Base-by-base conservation (phyloP, 2,113 vertebrate genomes). In the Silurus glanis region DNA sequence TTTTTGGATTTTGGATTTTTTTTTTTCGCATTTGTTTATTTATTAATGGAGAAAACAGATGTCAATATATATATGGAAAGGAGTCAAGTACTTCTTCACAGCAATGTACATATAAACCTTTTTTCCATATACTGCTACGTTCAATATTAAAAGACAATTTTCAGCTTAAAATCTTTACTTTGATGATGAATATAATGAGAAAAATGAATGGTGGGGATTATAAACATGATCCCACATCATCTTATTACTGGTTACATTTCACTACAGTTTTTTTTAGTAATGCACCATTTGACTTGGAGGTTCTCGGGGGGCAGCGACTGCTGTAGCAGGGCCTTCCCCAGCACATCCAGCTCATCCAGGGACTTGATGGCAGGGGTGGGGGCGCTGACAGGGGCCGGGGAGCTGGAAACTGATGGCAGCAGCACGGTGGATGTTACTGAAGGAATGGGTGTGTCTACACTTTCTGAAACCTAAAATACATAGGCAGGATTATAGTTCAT, bases 201-300 rank as follows among this genome's bases (percentile, higher is more conserved):
- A 74, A 74, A 74, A 74, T 9, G 19, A 51, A 53, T 13, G 16
- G 23, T n/a, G 9, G 47, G 12, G 72, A n/a, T 12, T 75, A 23
- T 75, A 23, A 28, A 1, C 37, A n/a, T n/a, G 62, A 17, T 6
- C 76, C 25, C 37, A 75, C 47, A n/a, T 25, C 21, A 16, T 19
- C 16, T 58, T 4, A 59, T 75, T 47, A 51, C 19, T 23, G n/a
- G 47, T 10, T 75, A 1, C 23, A 51, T 51, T 55, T 25, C 23
- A 25, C 16, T 25, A 25, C 49, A 76, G 37, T 37, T 55, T 76
- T 53, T n/a, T 5, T 81, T 49, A 49, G 6, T 45, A 47, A 37
- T 49, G 53, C 92, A 99, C 98, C 98, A 99, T 94, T 97, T 97
- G 90, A 99, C 95, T 93, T 99, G 97, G 61, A 96, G 96, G 87